Evolutionary conservation across 2,888 invertebrate species (phyloP), one percentile per base, ranked within the genome.

Genomic region (Agriopis aurantiaria): DNA sequence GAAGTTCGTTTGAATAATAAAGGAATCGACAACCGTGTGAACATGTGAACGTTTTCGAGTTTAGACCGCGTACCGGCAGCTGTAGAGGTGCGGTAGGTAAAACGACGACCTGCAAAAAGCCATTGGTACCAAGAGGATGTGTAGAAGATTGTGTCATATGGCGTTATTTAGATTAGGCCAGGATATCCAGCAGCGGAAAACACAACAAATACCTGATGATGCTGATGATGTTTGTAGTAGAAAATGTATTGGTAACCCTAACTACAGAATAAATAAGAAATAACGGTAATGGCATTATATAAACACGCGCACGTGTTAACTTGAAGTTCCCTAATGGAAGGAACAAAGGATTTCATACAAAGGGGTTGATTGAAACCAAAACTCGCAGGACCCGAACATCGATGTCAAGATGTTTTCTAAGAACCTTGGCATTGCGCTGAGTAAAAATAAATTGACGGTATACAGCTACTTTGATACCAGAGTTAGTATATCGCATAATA

Each of bases 261-360:
- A n/a, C 61, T 46, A 48, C 45, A 59, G 53, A 40, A 63, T 53
- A 48, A 33, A 59, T 58, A 46, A 40, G 17, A 59, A 41, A 52
- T 63, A 53, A n/a, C 62, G 48, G 55, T 61, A 60, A 59, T 58
- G 45, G 61, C 17, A 48, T 57, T 61, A 57, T 46, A 69, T 63
- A 65, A 70, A 66, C 66, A 70, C n/a, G 62, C 58, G 58, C 70
- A 70, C 70, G 70, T 70, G 65, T 63, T 62, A 57, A 56, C 65
- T 61, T 40, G 40, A 57, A 33, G 52, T 65, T 65, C 65, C 62
- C 8, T 66, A 69, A 69, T 70, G 62, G 66, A 48, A 14, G 58
- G 62, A 65, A 70, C 66, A 70, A 70, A 70, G 58, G 62, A 40
- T 43, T 66, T 55, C 58, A 33, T 58, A 65, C 61, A 61, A 59